Percentiles rank a stretch among this genome's conserved stretches.
These are phyloP conservation scores for Darevskia nairensis DNA, from an alignment of 2,797 vertebrate species.

Conservation along the genomic window DNA sequence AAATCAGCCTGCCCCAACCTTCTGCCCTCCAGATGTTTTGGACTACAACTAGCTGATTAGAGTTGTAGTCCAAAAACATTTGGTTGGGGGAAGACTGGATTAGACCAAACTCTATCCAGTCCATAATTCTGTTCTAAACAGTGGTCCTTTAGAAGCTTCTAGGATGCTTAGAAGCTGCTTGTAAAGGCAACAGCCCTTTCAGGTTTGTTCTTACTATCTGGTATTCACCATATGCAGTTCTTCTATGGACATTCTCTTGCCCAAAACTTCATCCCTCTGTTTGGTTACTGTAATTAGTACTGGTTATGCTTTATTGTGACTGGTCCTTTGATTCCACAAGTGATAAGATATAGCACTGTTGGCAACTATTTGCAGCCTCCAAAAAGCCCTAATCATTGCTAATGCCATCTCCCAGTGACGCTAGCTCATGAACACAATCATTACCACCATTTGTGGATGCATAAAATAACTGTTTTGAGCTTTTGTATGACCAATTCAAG, in stretches of 20 bases:
- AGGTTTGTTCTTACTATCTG: background rate
- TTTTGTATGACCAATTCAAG: background rate
- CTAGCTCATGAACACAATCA: background rate
- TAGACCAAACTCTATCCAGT: background rate
- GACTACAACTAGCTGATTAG: background rate
- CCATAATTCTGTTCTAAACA: background rate
- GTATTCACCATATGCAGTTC: background rate
- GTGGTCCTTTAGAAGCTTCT: background rate
- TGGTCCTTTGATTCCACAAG: background rate
- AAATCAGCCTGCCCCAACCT: background rate
- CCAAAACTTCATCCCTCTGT: background rate
- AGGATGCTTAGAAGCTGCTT: background rate
- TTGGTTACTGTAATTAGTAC: background rate
- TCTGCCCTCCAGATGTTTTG: background rate
- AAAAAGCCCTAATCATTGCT: background rate
- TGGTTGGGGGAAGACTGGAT: no score
- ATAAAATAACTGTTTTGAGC: background rate
- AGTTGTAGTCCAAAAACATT: no score
- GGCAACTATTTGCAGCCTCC: background rate
- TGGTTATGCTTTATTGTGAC: background rate
- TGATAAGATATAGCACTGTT: background rate
- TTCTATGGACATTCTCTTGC: background rate
- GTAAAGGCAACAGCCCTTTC: background rate
- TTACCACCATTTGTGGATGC: background rate
- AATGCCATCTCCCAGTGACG: background rate